Evolutionary conservation across 2,797 vertebrate genomes (phyloP).

Genomic region (Enteromius unitaeniatus): DNA sequence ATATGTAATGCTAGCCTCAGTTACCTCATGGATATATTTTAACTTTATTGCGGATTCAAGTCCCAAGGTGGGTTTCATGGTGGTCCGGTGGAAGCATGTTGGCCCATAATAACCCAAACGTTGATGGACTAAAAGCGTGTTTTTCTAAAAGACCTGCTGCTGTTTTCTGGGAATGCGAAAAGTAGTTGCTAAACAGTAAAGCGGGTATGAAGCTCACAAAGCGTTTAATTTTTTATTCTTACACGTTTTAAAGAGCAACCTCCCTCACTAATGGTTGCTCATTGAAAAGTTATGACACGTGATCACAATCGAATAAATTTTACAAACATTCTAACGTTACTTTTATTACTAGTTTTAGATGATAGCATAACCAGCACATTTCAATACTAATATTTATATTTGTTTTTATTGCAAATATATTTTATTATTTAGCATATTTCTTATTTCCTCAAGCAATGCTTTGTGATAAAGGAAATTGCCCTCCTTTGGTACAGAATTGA

Average conservation of each 20-base stretch:
- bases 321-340: background rate
- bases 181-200: background rate
- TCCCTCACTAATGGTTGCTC: background rate
- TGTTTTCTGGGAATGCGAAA: background rate
- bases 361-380: background rate
- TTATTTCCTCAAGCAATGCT: background rate
- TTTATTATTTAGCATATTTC: slow-evolving; percentile 3
- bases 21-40: background rate
- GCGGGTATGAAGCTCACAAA: background rate
- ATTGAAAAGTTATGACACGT: background rate
- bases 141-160: background rate
- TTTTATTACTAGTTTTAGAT: background rate
- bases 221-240: background rate
- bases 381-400: background rate
- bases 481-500: slow-evolving; percentile 1
- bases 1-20: background rate
- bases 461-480: slow-evolving; percentile 7
- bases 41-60: background rate
- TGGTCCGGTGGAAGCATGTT: background rate
- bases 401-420: background rate
- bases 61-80: background rate
- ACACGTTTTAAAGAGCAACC: background rate
- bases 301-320: background rate
- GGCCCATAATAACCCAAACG: background rate
- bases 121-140: background rate